Percentiles rank a stretch among this genome's conserved stretches.
Conservation (phyloP, 2,113 vertebrate genomes). For the Callocephalon fimbriatum region DNA sequence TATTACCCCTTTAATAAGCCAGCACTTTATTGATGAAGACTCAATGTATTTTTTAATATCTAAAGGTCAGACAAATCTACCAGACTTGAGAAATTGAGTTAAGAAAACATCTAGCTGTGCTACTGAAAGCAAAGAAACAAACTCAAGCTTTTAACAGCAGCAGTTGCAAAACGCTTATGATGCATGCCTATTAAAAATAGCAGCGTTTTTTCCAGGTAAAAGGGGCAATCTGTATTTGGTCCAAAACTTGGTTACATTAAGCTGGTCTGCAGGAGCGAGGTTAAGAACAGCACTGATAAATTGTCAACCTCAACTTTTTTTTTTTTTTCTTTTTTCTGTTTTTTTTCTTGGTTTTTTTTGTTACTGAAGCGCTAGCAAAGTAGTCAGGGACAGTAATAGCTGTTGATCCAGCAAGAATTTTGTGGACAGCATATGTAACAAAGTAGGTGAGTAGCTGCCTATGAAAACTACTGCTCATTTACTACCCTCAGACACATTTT, state of each 20-base stretch:
- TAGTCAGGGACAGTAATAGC: neutral
- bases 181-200: neutral
- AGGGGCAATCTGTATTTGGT: neutral
- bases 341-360: neutral
- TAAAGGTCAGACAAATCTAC: slow-evolving; percentile 41
- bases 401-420: neutral
- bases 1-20: slow-evolving; percentile 46
- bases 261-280: neutral
- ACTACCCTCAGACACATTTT: neutral
- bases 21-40: slow-evolving; percentile 17
- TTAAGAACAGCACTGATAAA: neutral
- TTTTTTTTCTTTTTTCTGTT: neutral
- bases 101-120: slow-evolving; percentile 32
- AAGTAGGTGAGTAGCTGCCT: neutral
- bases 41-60: slow-evolving; percentile 31
- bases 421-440: neutral
- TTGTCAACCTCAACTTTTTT: neutral
- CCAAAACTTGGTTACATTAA: neutral
- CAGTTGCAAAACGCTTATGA: neutral
- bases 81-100: slow-evolving; percentile 44
- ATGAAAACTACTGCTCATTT: neutral
- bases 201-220: neutral
- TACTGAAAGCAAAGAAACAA: slow-evolving; percentile 43
- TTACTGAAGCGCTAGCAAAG: neutral
- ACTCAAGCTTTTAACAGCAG: neutral